Percentiles rank a stretch among this genome's conserved stretches.
phyloP scores from a whole-genome alignment of 2,113 vertebrate species.

The Stercorarius parasiticus region DNA sequence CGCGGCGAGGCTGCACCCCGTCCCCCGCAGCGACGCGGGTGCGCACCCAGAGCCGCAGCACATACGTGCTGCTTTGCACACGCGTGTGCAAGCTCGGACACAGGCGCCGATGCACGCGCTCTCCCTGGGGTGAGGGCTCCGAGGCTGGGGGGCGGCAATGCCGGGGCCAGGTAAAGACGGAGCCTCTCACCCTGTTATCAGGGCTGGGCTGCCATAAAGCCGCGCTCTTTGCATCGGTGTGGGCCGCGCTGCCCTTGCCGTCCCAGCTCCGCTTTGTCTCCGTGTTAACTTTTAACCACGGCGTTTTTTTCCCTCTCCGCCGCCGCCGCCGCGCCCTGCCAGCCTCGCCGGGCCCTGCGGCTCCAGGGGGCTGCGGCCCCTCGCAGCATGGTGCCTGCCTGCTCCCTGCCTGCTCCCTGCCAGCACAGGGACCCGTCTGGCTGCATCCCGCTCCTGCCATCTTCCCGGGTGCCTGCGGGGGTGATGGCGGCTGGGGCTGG shows the following conservation, averaged over 20 bases:
- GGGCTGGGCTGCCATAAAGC: neutral
- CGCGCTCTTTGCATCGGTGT: neutral
- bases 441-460: neutral
- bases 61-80: neutral
- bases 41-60: accelerated
- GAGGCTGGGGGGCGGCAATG: accelerated
- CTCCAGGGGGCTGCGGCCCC: neutral
- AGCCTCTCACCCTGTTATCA: neutral
- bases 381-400: accelerated
- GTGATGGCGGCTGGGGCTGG: accelerated
- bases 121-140: neutral
- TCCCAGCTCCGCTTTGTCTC: neutral
- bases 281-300: neutral
- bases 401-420: too few species aligned
- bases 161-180: neutral
- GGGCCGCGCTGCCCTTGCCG: neutral
- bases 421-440: accelerated
- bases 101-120: accelerated
- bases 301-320: neutral
- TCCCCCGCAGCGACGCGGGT: neutral
- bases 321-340: neutral
- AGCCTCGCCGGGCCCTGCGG: accelerated
- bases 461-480: accelerated
- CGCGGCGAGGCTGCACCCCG: accelerated
- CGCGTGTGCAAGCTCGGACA: accelerated